Percentiles rank a stretch among this genome's conserved stretches.
phyloP scores from a whole-genome alignment of 2,113 vertebrate species.

The Donacobius atricapilla region DNA sequence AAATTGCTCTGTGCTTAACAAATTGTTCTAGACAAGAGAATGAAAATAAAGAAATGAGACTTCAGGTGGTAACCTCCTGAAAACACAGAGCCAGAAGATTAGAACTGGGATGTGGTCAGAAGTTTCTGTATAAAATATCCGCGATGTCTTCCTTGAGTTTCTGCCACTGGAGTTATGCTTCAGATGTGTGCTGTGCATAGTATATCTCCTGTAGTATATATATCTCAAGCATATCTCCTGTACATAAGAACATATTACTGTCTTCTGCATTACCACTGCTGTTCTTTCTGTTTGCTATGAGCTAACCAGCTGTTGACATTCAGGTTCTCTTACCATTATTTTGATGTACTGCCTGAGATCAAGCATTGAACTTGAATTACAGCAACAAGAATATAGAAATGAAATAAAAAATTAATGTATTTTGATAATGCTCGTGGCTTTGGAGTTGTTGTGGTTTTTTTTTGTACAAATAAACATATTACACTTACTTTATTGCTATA shows the following conservation, averaged over 20 bases:
- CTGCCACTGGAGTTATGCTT: neutral
- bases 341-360: neutral
- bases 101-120: neutral
- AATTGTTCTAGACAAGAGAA: neutral
- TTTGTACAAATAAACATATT: neutral
- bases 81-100: neutral
- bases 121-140: neutral
- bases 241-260: rapidly evolving
- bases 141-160: neutral
- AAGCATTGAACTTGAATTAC: neutral
- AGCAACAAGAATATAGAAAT: neutral
- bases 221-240: rapidly evolving
- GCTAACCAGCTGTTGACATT: neutral
- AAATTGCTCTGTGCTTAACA: neutral
- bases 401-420: rapidly evolving
- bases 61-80: neutral
- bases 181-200: neutral
- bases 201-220: too few relatives aligned
- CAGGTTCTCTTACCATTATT: neutral
- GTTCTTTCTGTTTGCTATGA: neutral
- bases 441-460: neutral
- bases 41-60: neutral
- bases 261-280: neutral
- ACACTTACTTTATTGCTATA: neutral
- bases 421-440: neutral